These are phyloP conservation scores for Nomada fucata DNA, from an alignment of 2,888 invertebrate species.

Conservation along the genomic window DNA sequence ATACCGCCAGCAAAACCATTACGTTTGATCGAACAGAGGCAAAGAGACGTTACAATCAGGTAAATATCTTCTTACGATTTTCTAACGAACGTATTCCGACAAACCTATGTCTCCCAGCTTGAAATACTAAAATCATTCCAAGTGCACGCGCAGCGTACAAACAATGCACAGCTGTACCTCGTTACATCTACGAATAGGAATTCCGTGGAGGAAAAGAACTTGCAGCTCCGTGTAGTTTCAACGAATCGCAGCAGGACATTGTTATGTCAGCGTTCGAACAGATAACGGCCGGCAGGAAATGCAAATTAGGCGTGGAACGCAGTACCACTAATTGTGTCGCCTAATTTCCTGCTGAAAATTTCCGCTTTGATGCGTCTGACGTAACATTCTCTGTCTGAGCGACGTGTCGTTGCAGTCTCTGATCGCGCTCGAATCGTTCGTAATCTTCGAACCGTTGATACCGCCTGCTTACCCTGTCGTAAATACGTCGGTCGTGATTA, in stretches of 20 bases:
- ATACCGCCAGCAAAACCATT: constrained; percentile 87
- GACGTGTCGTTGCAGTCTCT: constrained; percentile 5
- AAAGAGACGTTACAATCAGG: constrained; percentile 81
- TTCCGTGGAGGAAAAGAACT: neutral
- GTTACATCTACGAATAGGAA: neutral
- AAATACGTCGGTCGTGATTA: neutral
- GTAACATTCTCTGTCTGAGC: constrained; percentile 36
- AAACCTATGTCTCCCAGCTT: no score
- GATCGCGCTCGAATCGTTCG: constrained; percentile 8
- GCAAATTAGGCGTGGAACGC: constrained; percentile 49
- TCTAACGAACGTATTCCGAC: neutral
- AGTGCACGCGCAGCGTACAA: no score
- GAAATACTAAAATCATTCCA: no score
- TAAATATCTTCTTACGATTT: constrained; percentile 51
- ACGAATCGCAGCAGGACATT: constrained; percentile 15
- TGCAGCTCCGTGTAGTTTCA: neutral
- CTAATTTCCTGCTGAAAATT: constrained; percentile 58
- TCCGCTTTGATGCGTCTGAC: constrained; percentile 51
- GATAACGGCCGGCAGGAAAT: constrained; percentile 46
- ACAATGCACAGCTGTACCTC: neutral
- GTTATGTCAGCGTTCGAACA: constrained; percentile 35
- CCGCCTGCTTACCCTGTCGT: neutral
- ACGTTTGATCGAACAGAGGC: constrained; percentile 82
- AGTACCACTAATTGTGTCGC: constrained; percentile 41
- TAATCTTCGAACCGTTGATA: neutral